A percentile compares a stretch with the other conserved stretches of the same genome.
Evolutionary conservation across 2,797 vertebrate species (phyloP).

Genomic region (Notolepis coatsorum): DNA sequence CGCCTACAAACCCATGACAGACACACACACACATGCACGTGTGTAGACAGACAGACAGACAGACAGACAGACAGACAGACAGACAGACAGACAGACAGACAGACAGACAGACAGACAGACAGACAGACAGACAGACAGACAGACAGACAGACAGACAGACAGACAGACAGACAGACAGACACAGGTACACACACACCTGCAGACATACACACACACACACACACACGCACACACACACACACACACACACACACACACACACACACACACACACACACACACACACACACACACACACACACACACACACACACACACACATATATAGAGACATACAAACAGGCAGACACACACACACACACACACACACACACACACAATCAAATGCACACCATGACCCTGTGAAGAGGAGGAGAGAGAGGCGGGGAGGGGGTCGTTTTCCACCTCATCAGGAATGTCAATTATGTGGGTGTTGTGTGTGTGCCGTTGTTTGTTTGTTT

Average conservation of each 20-base stretch:
- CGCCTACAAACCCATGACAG: too few species aligned
- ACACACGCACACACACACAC: neutral
- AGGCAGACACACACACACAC: constrained; percentile 21
- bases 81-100: too few species aligned
- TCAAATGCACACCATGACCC: neutral
- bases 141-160: neutral
- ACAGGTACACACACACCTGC: neutral
- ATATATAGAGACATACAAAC: constrained; percentile 36
- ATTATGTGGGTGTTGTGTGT: constrained; percentile 63
- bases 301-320: constrained; percentile 15
- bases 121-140: neutral
- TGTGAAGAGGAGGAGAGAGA: too few species aligned
- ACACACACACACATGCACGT: too few species aligned
- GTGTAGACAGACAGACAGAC: too few species aligned
- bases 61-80: too few species aligned
- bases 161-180: neutral
- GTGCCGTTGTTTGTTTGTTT: constrained; percentile 46
- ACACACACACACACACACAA: neutral
- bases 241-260: neutral
- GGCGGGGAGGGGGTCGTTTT: constrained; percentile 52
- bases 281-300: constrained; percentile 20
- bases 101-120: too few species aligned
- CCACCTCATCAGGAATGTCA: constrained; percentile 72
- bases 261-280: constrained; percentile 7
- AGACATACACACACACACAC: constrained; percentile 1